Conservation (phyloP, 2,113 vertebrate species). For the Cyanistes caeruleus region DNA sequence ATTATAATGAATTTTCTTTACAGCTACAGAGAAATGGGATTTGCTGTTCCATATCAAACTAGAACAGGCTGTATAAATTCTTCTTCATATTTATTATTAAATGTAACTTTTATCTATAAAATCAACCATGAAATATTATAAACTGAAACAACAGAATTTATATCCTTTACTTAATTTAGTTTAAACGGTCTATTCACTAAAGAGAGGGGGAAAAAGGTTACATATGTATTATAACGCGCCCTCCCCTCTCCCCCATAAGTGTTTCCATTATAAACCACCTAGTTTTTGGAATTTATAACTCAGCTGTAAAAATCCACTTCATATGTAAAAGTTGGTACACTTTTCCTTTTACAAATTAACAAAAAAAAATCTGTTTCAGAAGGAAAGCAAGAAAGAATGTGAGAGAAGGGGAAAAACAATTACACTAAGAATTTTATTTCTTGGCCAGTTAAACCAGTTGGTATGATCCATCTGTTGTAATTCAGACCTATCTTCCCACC, state of each 20-base stretch:
- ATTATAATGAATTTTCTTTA: conserved; percentile 87
- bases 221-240: conserved; percentile 25
- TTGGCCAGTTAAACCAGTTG: background rate
- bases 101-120: conserved; percentile 84
- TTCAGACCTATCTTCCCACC: background rate
- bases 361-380: background rate
- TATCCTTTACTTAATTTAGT: conserved; percentile 80
- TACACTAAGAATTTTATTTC: background rate
- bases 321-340: conserved; percentile 57
- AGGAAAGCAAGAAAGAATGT: background rate
- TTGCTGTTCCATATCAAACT: conserved; percentile 81
- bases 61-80: conserved; percentile 80
- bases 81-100: conserved; percentile 83
- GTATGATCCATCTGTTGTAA: background rate
- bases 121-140: conserved; percentile 82
- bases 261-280: conserved; percentile 69
- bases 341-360: conserved; percentile 33
- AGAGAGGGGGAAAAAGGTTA: conserved; percentile 51
- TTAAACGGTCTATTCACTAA: conserved; percentile 78
- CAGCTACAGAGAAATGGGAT: conserved; percentile 81
- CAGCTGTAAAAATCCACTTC: conserved; percentile 68
- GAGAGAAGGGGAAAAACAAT: background rate
- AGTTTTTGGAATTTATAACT: conserved; percentile 75
- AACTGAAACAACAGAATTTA: conserved; percentile 83
- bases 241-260: conserved; percentile 33